A percentile compares a stretch with the other conserved stretches of the same genome.
phyloP scores from a whole-genome alignment of 1,140 invertebrate species.

The Drosophila elegans region DNA sequence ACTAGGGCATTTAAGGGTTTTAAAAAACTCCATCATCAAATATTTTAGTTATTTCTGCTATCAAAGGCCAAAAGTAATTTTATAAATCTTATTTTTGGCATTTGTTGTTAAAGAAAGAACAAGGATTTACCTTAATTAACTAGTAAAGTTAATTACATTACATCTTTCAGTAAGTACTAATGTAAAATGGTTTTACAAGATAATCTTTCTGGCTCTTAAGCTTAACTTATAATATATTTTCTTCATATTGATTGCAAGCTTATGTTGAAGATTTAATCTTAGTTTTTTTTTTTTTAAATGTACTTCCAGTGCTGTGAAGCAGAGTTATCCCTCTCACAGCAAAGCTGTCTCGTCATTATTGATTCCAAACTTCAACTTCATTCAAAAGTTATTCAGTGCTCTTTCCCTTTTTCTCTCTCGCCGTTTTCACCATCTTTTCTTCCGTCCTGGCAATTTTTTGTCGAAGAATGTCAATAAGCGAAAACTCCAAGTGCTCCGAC shows the following conservation, averaged over 20 bases:
- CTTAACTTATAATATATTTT: too few species aligned
- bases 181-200: too few species aligned
- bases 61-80: too few species aligned
- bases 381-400: constrained; percentile 36
- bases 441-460: constrained; percentile 12
- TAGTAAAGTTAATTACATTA: too few species aligned
- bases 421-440: not conserved
- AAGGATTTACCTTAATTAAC: too few species aligned
- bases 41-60: too few species aligned
- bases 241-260: not conserved
- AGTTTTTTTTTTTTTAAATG: not conserved
- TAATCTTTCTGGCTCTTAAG: too few species aligned
- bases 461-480: constrained; percentile 39
- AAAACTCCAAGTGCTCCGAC: constrained; percentile 31
- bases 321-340: not conserved
- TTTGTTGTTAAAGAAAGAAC: not conserved
- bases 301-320: not conserved
- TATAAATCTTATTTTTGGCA: too few species aligned
- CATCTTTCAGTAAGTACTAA: too few species aligned
- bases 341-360: constrained; percentile 41
- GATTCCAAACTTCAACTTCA: constrained; percentile 27
- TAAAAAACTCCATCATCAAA: too few species aligned
- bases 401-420: not conserved
- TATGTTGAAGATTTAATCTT: not conserved
- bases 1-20: too few species aligned